phyloP scores from a whole-genome alignment of 2,113 vertebrate genomes.

The Desmodus rotundus region DNA sequence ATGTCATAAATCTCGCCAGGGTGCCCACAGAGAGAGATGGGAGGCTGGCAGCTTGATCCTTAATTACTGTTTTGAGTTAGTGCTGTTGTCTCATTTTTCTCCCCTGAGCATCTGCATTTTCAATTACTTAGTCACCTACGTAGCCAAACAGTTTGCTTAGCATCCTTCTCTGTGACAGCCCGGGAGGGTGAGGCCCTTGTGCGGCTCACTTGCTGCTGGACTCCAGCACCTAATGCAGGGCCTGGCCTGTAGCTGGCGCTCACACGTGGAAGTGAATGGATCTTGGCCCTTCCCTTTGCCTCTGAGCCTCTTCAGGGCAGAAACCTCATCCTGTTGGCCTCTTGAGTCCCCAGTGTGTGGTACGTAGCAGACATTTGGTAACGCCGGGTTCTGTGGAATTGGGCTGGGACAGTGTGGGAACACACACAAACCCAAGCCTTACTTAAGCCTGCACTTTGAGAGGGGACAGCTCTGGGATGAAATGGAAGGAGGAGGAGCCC shows the following conservation, averaged over 20 bases:
- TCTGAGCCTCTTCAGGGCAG: neutral
- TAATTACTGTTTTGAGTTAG: neutral
- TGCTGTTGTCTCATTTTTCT: neutral
- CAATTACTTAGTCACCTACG: neutral
- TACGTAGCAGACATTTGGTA: fast-evolving
- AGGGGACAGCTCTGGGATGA: neutral
- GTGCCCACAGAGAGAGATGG: neutral
- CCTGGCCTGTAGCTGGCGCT: neutral
- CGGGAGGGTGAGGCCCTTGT: fast-evolving
- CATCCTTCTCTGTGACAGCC: neutral
- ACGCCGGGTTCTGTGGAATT: neutral
- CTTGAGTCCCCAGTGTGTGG: neutral
- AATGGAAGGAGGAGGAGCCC: neutral
- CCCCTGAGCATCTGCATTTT: neutral
- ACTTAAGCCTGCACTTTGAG: neutral
- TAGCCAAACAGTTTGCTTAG: neutral
- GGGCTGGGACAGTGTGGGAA: neutral
- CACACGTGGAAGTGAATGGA: neutral
- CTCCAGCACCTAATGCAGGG: neutral
- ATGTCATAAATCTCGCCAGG: neutral
- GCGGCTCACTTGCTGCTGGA: neutral
- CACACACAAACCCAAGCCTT: too few relatives aligned
- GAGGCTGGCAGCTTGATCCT: neutral
- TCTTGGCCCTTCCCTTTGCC: neutral
- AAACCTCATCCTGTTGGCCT: neutral